Base-by-base conservation (phyloP, 2,113 vertebrate genomes). In the Serinus canaria region DNA sequence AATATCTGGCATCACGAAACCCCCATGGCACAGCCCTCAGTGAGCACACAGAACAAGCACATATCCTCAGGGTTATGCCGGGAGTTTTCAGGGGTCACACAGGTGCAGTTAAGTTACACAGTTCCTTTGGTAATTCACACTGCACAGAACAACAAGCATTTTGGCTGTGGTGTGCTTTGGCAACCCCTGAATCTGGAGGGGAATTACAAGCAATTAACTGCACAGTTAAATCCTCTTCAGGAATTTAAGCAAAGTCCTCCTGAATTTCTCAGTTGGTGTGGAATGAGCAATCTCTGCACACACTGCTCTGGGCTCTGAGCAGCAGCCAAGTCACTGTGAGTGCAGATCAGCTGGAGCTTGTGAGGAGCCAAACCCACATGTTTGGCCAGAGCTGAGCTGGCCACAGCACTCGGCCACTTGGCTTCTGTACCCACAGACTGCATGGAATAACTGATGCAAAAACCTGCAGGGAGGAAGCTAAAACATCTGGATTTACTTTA, bases 391-490 rank as follows among this genome's bases (percentile, higher is more conserved):
- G 67, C 59, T 27, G 20, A 81, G 22, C 6, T 28, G 44, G 33
- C 50, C 25, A 17, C 73, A 85, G 84, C 82, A 33, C 85, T 83
- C 6, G 0, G 64, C 56, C 63, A 13, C 83, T 58, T n/a, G 80
- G 75, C 85, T 87, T 59, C 79, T 44, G 2, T 1, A 41, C 23
- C 69, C 73, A n/a, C 18, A 6, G 73, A 24, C 67, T 22, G 41
- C 8, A 0, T 3, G 66, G 78, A 80, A 2, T 10, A 83, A 75
- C 80, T 33, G 52, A 62, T 43, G 60, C 20, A 7, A 78, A 83
- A 92, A 76, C 83, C 90, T 89, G 90, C 83, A 73, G 56, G 20
- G 64, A 89, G 75, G 82, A 85, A 85, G 94, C 88, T 60, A 50
- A 30, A 62, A 72, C 35, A 13, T 82, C 75, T 77, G 47, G 20